phyloP scores from a whole-genome alignment of 2,113 vertebrate genomes.

The Taurulus bubalis region DNA sequence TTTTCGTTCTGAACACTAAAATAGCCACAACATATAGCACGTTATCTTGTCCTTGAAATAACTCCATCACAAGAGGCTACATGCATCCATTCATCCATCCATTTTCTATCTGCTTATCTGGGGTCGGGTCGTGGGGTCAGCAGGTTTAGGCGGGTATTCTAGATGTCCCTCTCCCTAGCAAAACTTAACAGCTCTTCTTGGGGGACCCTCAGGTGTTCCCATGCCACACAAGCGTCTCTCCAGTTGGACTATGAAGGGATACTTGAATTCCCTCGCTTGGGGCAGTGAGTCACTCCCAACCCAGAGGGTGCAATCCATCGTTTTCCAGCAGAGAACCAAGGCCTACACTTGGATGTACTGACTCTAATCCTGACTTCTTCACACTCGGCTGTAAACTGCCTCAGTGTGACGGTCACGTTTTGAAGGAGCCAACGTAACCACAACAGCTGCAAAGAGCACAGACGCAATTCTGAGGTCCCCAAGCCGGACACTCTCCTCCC shows the following conservation, averaged over 20 bases:
- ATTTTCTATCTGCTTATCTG: not conserved
- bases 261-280: not conserved
- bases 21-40: slow-evolving; percentile 5
- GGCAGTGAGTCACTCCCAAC: not conserved
- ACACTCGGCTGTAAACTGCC: not conserved
- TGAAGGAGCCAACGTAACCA: not conserved
- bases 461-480: not conserved
- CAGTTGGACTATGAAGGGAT: not conserved
- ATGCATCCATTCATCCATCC: slow-evolving; percentile 4
- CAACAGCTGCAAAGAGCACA: not conserved
- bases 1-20: not conserved
- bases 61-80: slow-evolving; percentile 20
- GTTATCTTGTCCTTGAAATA: slow-evolving; percentile 29
- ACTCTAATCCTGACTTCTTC: not conserved
- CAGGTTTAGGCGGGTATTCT: not conserved
- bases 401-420: not conserved
- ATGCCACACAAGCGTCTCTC: not conserved
- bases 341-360: not conserved
- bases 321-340: not conserved
- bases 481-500: not conserved
- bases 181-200: not conserved
- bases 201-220: not conserved
- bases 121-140: not conserved
- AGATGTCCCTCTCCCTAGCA: not conserved
- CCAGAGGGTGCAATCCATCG: not conserved